Base-by-base conservation (phyloP, 2,113 vertebrate genomes). In the Otolemur garnettii region DNA sequence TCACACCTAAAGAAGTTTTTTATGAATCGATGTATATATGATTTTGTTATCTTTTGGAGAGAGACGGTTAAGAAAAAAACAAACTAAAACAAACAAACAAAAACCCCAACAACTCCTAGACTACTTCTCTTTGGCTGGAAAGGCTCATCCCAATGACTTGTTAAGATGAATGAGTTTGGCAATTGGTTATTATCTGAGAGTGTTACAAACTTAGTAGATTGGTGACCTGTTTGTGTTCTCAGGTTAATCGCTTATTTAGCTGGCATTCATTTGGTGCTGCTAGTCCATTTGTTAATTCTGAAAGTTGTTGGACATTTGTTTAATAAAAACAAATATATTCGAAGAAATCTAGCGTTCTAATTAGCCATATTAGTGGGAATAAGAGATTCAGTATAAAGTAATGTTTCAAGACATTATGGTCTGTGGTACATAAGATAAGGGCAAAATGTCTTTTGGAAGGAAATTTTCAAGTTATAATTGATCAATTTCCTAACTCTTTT, bases 241-340 rank as follows among this genome's bases (percentile, higher is more conserved):
- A 82, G 96, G 69, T 55, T 79, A 45, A 60, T 71, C 89, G 57
- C 72, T 96, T 94, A 60, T 71, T 78, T 97, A 88, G 81, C 68
- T 90, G 79, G 38, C 38, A 0, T 66, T 97, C 68, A 18, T 66
- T 82, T 60, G 87, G 77, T 57, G 33, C 35, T 62, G 13, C 42
- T 45, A 21, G 6, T 85, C 7, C 57, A 35, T 74, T 83, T 87
- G 83, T 90, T 89, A 85, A 69, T 60, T 81, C n/a, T 55, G 59
- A 92, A 74, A 94, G 75, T 75, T 55, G 24, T 50, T 69, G 82
- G 72, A 94, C 59, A 85, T 95, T 89, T 92, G 92, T 84, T 85
- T 45, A 80, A n/a, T 95, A 66, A 28, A 64, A 71, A 57, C 60
- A 86, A 50, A 74, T 86, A 28, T 33, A 64, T 62, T 64, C 72